Conservation (phyloP, 2,113 vertebrate genomes). For the Microtus montanus region DNA sequence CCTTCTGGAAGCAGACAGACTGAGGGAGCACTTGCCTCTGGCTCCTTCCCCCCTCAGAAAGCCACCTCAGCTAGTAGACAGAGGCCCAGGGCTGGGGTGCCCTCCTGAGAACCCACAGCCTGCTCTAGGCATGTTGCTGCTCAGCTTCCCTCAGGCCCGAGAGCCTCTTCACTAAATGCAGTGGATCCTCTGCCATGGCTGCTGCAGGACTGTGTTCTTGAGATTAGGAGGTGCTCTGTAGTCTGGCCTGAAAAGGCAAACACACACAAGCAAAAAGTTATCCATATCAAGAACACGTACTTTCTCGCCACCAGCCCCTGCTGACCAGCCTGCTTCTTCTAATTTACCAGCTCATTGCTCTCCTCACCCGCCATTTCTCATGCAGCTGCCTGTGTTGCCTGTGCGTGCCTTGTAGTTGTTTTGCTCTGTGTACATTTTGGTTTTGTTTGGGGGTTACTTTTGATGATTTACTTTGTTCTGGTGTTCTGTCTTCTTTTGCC, state of each 20-base stretch:
- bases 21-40: not conserved
- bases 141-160: not conserved
- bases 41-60: not conserved
- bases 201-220: not conserved
- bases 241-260: conserved; percentile 50
- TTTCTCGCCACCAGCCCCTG: conserved; percentile 3
- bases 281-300: conserved; percentile 71
- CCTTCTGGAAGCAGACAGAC: not conserved
- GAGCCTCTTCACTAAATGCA: not conserved
- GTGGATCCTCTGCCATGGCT: not conserved
- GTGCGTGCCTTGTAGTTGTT: not conserved
- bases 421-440: conserved; percentile 76
- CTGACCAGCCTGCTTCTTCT: conserved; percentile 68
- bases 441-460: conserved; percentile 82
- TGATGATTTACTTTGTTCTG: conserved; percentile 85
- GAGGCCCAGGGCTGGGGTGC: not conserved
- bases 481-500: conserved; percentile 79
- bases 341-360: conserved; percentile 74
- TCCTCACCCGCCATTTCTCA: conserved; percentile 74
- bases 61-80: not conserved
- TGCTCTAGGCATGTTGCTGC: not conserved
- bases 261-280: conserved; percentile 80
- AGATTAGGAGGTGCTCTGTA: not conserved
- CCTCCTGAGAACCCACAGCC: not conserved
- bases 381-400: conserved; percentile 47